Evolutionary conservation across 2,797 vertebrate species (phyloP).

Genomic region (Sebastes taczanowskii): DNA sequence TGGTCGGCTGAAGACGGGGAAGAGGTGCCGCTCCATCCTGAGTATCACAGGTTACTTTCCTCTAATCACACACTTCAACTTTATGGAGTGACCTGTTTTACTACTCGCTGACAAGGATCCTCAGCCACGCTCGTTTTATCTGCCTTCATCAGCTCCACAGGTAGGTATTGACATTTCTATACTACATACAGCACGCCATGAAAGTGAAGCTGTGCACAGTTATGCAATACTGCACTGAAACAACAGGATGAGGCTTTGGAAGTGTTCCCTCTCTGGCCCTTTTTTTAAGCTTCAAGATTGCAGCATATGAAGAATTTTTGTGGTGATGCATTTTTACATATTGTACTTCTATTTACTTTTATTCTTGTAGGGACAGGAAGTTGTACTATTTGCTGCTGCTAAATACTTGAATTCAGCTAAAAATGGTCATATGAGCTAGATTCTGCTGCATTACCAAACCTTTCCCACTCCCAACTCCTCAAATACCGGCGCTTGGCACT

Average conservation of each 20-base stretch:
- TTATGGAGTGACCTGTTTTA: conserved; percentile 68
- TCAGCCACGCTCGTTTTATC: conserved; percentile 47
- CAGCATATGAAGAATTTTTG: too few species aligned
- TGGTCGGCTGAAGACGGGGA: not conserved
- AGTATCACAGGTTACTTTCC: conserved; percentile 20
- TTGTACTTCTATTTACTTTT: not conserved
- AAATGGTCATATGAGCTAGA: not conserved
- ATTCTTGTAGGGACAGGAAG: not conserved
- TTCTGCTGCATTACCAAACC: not conserved
- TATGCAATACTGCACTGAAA: not conserved
- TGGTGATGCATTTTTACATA: not conserved
- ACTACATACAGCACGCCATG: conserved; percentile 18
- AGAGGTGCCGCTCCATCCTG: conserved; percentile 4
- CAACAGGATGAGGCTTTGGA: not conserved
- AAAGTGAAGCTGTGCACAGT: conserved; percentile 5
- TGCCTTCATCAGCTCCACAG: conserved; percentile 60
- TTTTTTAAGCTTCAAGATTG: not conserved
- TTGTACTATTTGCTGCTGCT: not conserved
- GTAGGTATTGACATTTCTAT: conserved; percentile 64
- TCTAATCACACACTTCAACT: conserved; percentile 64
- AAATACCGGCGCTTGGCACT: not conserved
- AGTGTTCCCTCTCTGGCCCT: not conserved
- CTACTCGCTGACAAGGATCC: conserved; percentile 38
- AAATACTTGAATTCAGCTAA: not conserved
- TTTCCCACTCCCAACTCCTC: not conserved